Evolutionary conservation across 2,113 vertebrate genomes (phyloP), one percentile per base, ranked within the genome.

Genomic region (Hymenochirus boettgeri): DNA sequence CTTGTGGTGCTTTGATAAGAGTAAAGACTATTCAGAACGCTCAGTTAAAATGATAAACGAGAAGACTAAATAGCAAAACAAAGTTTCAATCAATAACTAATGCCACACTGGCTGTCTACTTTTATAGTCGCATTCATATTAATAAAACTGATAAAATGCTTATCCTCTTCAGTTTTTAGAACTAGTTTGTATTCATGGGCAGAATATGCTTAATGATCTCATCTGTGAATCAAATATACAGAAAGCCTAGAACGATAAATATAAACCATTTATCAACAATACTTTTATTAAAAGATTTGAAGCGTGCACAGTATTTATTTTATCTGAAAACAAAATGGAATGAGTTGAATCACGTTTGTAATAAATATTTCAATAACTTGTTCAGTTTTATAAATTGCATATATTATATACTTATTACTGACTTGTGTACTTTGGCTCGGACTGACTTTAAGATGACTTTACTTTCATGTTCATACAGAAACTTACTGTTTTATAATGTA

Each of bases 151-250:
- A 33, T 69, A 73, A 35, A 31, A 63, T 72, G 35, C 42, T n/a
- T 37, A 57, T 70, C 57, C 27, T 27, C 62, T 70, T 69, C 47
- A 58, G 50, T 69, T 69, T 67, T 60, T 69, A 66, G 65, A 61
- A 51, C 1, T 63, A 23, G 26, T 77, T 77, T 73, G 42, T 72
- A 62, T 75, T 77, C 58, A 71, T 71, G 57, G 72, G 65, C 69
- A 76, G 53, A 83, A 75, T 74, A 76, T 75, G 70, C 67, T 73
- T 75, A 55, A 70, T 76, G 73, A 77, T 73, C 53, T 45, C 73
- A 76, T 76, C 77, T 67, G 57, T 71, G 69, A 66, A 74, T 81
- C 74, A 58, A 70, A 76, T 78, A 77, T 75, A 78, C 70, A 71
- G 58, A 66, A 73, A 80, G 75, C 65, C 39, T 48, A 48, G 26